Base-by-base conservation (phyloP, 2,113 vertebrate genomes). In the Ictalurus furcatus region DNA sequence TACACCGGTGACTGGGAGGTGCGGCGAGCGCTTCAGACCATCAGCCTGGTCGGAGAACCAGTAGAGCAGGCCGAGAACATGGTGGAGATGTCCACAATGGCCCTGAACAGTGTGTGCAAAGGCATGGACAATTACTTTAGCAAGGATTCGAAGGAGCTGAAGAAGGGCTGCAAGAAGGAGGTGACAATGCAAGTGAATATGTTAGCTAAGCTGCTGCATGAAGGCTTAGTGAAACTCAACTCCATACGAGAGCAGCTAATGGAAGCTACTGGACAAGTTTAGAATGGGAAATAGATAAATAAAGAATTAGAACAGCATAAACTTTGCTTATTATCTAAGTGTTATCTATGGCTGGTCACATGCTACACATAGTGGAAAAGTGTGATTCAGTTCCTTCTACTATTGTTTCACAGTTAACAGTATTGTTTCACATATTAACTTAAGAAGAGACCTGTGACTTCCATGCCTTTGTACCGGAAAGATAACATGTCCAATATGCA, bases 91-190 rank as follows among this genome's bases (percentile, higher is more conserved):
- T 91, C 91, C 0, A 5, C 92, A 0, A 52, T 17, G 0, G 48
- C 93, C 0, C 52, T 97, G 23, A 91, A 92, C 2, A 81, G 90
- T 23, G 92, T 96, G 71, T 94, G 93, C 76, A 87, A 88, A 44
- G 94, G 93, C 61, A 94, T 96, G 58, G 95, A 96, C 89, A 90
- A 92, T 89, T 95, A 92, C 93, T 96, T 96, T 61, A 16, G 89
- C 48, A 96, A 95, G 84, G 95, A 96, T 76, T 87, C 93, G 0
- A 59, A 92, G 1, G 94, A 95, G 87, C 91, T 95, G 79, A 96
- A 95, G 93, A 95, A 92, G 28, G 92, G 93, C 58, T 93, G 90
- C 84, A 94, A 90, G 90, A 95, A 90, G 0, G 94, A 94, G 89
- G 88, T 95, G 16, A 95, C 95, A 13, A 16, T 0, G 40, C 86